Evolutionary conservation across 2,888 invertebrate species (phyloP).

Genomic region (Hedychridium roseum): DNA sequence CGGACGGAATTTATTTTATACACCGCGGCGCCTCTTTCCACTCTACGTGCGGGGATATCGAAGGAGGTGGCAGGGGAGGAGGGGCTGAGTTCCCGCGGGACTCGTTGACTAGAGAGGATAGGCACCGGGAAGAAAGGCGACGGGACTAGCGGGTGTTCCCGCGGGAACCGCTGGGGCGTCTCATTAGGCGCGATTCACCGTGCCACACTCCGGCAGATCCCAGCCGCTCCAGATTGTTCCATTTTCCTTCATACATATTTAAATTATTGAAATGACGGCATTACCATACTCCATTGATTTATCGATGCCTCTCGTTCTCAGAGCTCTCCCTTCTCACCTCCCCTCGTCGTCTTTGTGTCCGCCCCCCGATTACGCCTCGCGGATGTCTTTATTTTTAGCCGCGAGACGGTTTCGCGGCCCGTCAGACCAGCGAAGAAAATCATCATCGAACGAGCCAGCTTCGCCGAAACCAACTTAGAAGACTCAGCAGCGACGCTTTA

Average conservation of each 20-base stretch:
- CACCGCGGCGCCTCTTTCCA: conserved; percentile 28
- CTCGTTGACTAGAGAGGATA: conserved; percentile 2
- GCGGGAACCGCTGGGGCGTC: conserved; percentile 52
- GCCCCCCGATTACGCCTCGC: neutral
- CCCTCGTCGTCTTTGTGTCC: neutral
- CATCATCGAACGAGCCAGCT: too few species aligned
- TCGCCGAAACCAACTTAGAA: too few species aligned
- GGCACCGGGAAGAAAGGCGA: conserved; percentile 26
- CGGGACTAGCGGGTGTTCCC: conserved; percentile 30
- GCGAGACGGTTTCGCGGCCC: too few species aligned
- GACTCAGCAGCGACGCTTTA: too few species aligned
- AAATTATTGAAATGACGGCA: conserved; percentile 60
- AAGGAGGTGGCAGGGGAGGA: conserved; percentile 6
- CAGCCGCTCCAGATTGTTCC: conserved; percentile 59
- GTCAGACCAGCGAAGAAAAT: too few species aligned
- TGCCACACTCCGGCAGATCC: conserved; percentile 53
- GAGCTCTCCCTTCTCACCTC: conserved; percentile 10
- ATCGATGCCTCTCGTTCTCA: conserved; percentile 53
- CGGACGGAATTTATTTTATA: conserved; percentile 48
- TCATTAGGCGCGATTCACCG: conserved; percentile 61
- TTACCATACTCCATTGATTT: conserved; percentile 63
- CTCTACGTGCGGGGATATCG: too few species aligned
- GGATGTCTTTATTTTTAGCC: too few species aligned
- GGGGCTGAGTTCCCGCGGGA: neutral
- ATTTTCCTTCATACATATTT: conserved; percentile 63